Evolutionary conservation across 1,140 invertebrate genomes (phyloP), one percentile per base, ranked within the genome.

Genomic region (Pygmarrhopalites habei): DNA sequence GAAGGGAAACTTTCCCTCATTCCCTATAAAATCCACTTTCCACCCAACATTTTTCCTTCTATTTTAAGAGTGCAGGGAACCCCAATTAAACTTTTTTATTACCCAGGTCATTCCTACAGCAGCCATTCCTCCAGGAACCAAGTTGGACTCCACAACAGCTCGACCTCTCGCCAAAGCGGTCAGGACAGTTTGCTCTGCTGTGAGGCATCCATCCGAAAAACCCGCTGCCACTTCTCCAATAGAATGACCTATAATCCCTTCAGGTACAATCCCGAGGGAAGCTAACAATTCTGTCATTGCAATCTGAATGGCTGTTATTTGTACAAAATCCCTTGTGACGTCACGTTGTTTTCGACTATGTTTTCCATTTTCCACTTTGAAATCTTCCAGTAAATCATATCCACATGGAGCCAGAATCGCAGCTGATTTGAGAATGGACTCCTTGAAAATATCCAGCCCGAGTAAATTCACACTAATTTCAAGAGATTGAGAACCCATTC

Each of bases 221-320:
- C 92, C 95, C 78, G 95, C 98, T 89, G 79, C 94, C 94, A 21
- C 77, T 79, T 96, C 92, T 26, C 92, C 85, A 88, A 77, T 90
- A 94, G 2, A 88, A 90, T 17, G 91, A 74, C 76, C 91, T 88
- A 25, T 88, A 89, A 1, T 89, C 88, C 17, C 90, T 92, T 74
- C 93, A 90, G 2, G 84, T 90, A 72, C 95, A 84, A 52, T 93
- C 87, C 39, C 85, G 88, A 76, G 93, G 88, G 85, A 83, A 62
- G 85, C 81, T 19, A 95, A 80, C 19, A 85, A 86, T 86, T 4
- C 96, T 83, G 77, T 98, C 97, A 0, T 88, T 88, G 72, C 92
- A 85, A 2, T 95, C 69, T 7, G 92, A 0, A 59, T 46, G 4
- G 44, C 85, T 72, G 90, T n/a, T 25, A 77, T 71, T 5, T 5